Conservation (phyloP, 35 echinoderm and acorn worm genomes). For the Apostichopus parvimensis region DNA sequence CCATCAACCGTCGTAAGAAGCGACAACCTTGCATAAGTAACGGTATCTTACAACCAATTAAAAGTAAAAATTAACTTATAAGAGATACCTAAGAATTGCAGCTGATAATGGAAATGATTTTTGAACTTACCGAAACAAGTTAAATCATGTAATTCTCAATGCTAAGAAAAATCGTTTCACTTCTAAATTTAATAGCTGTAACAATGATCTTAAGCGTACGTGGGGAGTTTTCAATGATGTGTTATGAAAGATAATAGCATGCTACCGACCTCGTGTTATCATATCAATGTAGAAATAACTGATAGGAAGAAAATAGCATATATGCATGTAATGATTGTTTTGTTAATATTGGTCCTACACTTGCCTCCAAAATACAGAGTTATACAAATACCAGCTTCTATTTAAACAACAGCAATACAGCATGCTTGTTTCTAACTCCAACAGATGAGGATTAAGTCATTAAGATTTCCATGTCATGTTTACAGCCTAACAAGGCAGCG, state of each 20-base stretch:
- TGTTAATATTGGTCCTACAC: too few relatives aligned
- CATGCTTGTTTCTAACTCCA: too few relatives aligned
- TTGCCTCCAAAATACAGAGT: too few relatives aligned
- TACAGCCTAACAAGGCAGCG: too few relatives aligned
- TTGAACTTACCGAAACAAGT: background rate
- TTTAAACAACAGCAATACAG: too few relatives aligned
- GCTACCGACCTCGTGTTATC: background rate
- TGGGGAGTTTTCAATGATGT: background rate
- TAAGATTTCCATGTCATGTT: too few relatives aligned
- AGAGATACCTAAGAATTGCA: background rate
- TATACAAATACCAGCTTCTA: too few relatives aligned
- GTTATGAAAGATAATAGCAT: background rate
- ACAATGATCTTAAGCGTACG: slow-evolving; percentile 3
- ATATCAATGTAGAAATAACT: too few relatives aligned
- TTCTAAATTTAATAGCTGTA: slow-evolving; percentile 4
- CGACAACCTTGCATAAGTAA: slow-evolving; percentile 10
- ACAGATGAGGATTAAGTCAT: too few relatives aligned
- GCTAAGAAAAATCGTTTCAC: slow-evolving; percentile 20
- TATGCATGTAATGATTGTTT: too few relatives aligned
- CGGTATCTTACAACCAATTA: slow-evolving; percentile 16
- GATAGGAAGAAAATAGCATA: too few relatives aligned
- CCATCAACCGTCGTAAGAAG: background rate
- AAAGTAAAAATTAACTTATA: slow-evolving; percentile 20
- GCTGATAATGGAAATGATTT: background rate
- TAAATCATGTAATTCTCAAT: slow-evolving; percentile 3